phyloP scores from a whole-genome alignment of 2,797 vertebrate genomes.

The Ptychobarbus kaznakovi region DNA sequence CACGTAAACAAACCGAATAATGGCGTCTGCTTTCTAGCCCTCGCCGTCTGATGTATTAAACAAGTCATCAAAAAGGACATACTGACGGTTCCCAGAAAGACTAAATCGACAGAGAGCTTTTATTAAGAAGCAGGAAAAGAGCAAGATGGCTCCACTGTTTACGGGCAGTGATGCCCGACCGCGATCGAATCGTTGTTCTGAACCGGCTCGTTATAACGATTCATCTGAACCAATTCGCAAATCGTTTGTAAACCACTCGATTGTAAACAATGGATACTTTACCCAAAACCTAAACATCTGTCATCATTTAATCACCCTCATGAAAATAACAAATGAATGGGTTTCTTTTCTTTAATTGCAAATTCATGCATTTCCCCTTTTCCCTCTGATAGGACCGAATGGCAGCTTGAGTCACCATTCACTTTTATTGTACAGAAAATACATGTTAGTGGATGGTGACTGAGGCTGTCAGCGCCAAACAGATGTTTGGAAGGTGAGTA shows the following conservation, averaged over 20 bases:
- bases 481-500: neutral
- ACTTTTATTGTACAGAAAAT: neutral
- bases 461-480: neutral
- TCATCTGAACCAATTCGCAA: neutral
- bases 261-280: neutral
- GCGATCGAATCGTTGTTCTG: neutral
- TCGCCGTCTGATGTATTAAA: neutral
- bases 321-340: neutral
- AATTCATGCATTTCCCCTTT: no score
- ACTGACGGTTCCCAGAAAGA: neutral
- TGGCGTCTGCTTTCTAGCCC: neutral
- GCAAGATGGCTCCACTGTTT: conserved; percentile 60
- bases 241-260: neutral
- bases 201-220: conserved; percentile 3
- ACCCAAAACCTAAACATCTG: neutral
- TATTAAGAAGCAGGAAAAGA: conserved; percentile 18
- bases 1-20: conserved; percentile 35
- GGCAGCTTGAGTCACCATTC: neutral
- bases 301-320: neutral
- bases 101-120: neutral
- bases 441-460: neutral
- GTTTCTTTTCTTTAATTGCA: neutral
- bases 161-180: conserved; percentile 8
- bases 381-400: neutral
- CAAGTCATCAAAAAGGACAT: neutral